A percentile compares a stretch with the other conserved stretches of the same genome.
These are phyloP conservation scores for Oenanthe oenanthe DNA, from an alignment of 2,113 vertebrate species.

Conservation along the genomic window DNA sequence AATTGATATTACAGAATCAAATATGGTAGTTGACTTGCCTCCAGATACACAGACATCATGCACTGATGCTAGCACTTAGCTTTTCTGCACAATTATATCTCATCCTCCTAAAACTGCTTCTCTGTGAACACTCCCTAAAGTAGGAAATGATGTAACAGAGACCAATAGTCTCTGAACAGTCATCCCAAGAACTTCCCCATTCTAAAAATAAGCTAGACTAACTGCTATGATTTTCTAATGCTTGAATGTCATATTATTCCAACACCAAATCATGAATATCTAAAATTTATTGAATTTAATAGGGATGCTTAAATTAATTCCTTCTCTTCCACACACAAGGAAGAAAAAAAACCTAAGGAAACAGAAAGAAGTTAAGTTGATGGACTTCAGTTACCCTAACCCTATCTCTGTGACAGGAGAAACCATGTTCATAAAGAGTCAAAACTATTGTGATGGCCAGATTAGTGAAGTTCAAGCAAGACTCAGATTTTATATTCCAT, in stretches of 20 bases:
- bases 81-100: not conserved
- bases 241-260: not conserved
- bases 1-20: constrained; percentile 8
- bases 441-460: not conserved
- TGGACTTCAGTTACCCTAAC: not conserved
- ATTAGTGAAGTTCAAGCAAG: not conserved
- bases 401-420: not conserved
- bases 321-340: not conserved
- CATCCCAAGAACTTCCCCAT: not conserved
- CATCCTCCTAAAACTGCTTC: not conserved
- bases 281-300: not conserved
- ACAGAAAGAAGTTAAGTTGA: not conserved
- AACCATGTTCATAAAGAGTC: not conserved
- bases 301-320: not conserved
- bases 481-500: not conserved
- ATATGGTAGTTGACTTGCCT: not conserved
- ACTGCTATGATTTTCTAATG: not conserved
- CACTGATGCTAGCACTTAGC: not conserved
- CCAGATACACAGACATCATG: not conserved
- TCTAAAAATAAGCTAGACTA: constrained; percentile 29
- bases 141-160: constrained; percentile 7
- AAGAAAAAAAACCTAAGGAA: not conserved
- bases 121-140: not conserved
- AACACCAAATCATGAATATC: not conserved
- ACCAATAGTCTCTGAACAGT: not conserved